Conservation (phyloP, 2,888 invertebrate species). For the Autographa pulchrina region DNA sequence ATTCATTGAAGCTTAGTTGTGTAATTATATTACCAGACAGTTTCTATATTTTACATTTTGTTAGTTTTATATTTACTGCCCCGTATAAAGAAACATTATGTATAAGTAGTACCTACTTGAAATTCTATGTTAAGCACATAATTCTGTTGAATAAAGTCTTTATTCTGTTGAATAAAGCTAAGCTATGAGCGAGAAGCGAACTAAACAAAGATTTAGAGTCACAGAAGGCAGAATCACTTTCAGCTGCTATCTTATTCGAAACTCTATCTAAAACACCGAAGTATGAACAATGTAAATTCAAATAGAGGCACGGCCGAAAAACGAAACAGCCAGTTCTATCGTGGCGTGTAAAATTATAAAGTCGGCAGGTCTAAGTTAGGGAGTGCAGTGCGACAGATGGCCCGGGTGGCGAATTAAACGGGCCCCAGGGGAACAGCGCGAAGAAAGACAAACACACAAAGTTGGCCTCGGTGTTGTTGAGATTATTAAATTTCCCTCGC, state of each 20-base stretch:
- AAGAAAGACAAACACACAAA: slow-evolving; percentile 77
- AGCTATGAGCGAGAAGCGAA: not conserved
- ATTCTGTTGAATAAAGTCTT: no score
- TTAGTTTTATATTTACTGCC: no score
- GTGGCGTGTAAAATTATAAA: slow-evolving; percentile 73
- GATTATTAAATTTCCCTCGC: slow-evolving; percentile 75
- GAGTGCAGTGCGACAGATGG: slow-evolving; percentile 76
- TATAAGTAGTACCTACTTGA: no score
- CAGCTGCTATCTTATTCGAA: not conserved
- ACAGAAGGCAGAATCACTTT: not conserved
- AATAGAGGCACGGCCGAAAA: slow-evolving; percentile 50
- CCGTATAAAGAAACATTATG: no score
- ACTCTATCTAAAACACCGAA: slow-evolving; percentile 6
- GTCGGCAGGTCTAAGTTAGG: slow-evolving; percentile 71
- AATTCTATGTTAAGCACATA: no score
- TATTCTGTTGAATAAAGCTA: no score
- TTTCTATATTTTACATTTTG: no score
- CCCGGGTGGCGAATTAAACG: slow-evolving; percentile 68
- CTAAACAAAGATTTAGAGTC: not conserved
- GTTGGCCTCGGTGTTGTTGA: slow-evolving; percentile 72
- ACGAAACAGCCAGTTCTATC: slow-evolving; percentile 58
- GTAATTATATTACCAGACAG: no score
- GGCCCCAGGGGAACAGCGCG: slow-evolving; percentile 62
- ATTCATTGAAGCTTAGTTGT: no score
- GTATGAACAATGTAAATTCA: slow-evolving; percentile 50